Evolutionary conservation across 1,140 invertebrate genomes (phyloP), one percentile per base, ranked within the genome.

Genomic region (Nephotettix cincticeps): DNA sequence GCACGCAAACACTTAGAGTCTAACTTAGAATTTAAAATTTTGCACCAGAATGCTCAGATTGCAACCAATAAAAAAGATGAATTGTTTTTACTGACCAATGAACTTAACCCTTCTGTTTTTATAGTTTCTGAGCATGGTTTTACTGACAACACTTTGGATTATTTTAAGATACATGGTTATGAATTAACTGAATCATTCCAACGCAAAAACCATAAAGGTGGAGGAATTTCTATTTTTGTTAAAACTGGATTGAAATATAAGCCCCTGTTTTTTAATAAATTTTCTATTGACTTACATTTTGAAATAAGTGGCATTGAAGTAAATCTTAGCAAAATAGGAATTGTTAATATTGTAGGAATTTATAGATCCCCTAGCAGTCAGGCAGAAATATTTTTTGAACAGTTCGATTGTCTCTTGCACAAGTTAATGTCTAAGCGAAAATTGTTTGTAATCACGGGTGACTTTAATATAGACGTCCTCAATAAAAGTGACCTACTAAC

Each of bases 31-130:
- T n/a, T n/a, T n/a, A n/a, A n/a, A n/a, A n/a, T 54, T 11, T 6
- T 54, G 47, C 47, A 63, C 19, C 58, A 63, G 25, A 63, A 63
- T 30, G 58, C 58, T 14, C 58, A 63, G 28, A 30, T 63, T 4
- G 58, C 58, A 2, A 63, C 58, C 3, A 63, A 63, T 21, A 63
- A 63, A 19, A 9, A 28, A 27, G 58, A 63, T 63, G 58, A 63
- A 27, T 21, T 63, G 21, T 25, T 27, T 27, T 14, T 63, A 13
- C 13, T 63, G 29, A 25, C 21, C 58, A 14, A 63, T 13, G 58
- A 63, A 30, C 58, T 63, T 21, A 27, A 63, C 17, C 58, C 58
- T 14, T 19, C 23, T 28, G 9, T 63, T 13, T 21, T 63, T 23
- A 19, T 63, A 14, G 29, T 63, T 23, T 14, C 58, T 14, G 58